Base-by-base conservation (phyloP, 2,888 invertebrate genomes). In the Polydrusus cervinus region DNA sequence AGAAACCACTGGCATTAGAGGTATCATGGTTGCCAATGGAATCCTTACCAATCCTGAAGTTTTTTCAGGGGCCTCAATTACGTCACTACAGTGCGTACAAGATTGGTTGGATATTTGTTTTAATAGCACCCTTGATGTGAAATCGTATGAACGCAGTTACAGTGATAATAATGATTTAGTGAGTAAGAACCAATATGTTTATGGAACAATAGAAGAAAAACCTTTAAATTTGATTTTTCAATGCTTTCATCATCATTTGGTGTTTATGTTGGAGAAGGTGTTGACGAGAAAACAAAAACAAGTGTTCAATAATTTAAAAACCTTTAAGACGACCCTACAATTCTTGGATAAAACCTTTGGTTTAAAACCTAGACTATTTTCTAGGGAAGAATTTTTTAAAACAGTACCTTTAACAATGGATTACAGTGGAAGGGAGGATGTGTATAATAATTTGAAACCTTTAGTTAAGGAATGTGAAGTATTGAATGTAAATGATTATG, bases 171-270 rank as follows among this genome's bases (percentile, higher is more conserved):
- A 6, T 51, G n/a, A 70, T 30, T 30, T n/a, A 45, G 8, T 60
- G 65, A 74, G 66, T 55, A 25, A 34, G n/a, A 43, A 66, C 14
- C n/a, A 25, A 45, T 3, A 57, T 49, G 76, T 71, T 30, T 77
- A 53, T 65, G 67, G 43, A 13, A 78, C 69, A 1, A 84, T 86
- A 74, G 84, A 89, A 53, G 89, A 90, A 25, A 87, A 89, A 78
- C 91, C 94, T 51, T 88, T 86, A 71, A 91, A 86, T 80, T 79
- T 94, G 71, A 90, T 92, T 65, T 98, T 95, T 86, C 92, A 94
- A 80, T 93, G 92, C 84, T 97, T 98, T 83, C 99, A 99, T 88
- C 97, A 98, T 85, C 99, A 99, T 88, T 90, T 99, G 78, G 95
- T 97, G 65, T 97, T 97, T 85, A 99, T 99, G 99, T 89, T 97